A percentile compares a stretch with the other conserved stretches of the same genome.
phyloP scores from a whole-genome alignment of 2,113 vertebrate genomes.

The Aramus guarauna region DNA sequence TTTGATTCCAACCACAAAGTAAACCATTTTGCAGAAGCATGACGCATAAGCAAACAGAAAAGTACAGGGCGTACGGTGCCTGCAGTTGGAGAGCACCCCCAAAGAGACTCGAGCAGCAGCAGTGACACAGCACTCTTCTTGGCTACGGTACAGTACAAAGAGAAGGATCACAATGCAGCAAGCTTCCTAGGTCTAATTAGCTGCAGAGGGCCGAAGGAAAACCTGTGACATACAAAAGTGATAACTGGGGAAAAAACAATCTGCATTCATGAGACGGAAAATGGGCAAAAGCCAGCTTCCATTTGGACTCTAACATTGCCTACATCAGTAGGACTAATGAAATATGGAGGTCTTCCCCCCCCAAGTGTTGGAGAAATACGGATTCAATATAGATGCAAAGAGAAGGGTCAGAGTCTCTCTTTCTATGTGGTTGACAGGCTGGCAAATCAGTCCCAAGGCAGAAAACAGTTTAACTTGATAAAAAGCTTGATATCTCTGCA shows the following conservation, averaged over 20 bases:
- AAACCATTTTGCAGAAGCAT: not conserved
- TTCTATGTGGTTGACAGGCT: not conserved
- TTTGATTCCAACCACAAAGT: not conserved
- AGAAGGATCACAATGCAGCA: not conserved
- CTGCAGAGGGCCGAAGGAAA: not conserved
- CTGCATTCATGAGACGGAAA: not conserved
- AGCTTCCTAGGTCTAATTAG: not conserved
- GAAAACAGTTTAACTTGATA: not conserved
- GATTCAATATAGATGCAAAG: not conserved
- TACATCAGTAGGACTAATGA: not conserved
- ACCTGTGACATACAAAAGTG: not conserved
- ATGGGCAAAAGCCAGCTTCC: not conserved
- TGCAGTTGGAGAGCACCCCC: slow-evolving; percentile 7
- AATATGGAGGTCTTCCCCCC: not conserved
- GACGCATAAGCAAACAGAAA: slow-evolving; percentile 2
- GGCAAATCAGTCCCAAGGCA: not conserved
- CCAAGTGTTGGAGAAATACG: not conserved
- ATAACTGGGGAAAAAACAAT: not conserved
- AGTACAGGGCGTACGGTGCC: not conserved
- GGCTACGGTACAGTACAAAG: not conserved
- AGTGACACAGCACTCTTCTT: slow-evolving; percentile 17
- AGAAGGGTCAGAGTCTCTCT: not conserved
- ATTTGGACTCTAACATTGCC: not conserved
- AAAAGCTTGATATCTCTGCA: not conserved
- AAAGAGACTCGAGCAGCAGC: not conserved